Base-by-base conservation (phyloP, 2,888 invertebrate genomes). In the Philaethria dido region DNA sequence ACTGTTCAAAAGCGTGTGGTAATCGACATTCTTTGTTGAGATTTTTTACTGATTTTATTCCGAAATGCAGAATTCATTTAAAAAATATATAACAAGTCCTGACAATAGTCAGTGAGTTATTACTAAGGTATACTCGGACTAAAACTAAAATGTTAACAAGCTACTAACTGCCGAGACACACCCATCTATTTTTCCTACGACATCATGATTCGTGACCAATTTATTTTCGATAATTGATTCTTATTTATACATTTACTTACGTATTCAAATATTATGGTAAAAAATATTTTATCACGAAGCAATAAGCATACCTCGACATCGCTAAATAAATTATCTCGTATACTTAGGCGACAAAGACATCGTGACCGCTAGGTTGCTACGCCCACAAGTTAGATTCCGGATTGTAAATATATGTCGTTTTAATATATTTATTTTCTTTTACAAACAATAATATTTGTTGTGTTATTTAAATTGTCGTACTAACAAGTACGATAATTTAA, bases 261-360 rank as follows among this genome's bases (percentile, higher is more conserved):
- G 39, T 64, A 39, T 5, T 22, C 18, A 64, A 59, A 59, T 47
- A 57, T 42, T 33, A 16, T 66, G 61, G 50, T 69, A 61, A 67
- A 69, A 69, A 67, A 64, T 69, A 44, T 57, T 64, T 67, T 69
- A 67, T 64, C 69, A 69, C 50, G 44, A 61, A 44, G 16, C 66
- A 44, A 20, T 42, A 45, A 44, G 33, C 52, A 29, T 59, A 55
- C 29, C 61, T 60, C 11, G 59, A 47, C 39, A 50, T 39, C 18
- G 69, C 66, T 66, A 70, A 70, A 48, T 66, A 70, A 68, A 68
- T 70, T 70, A 66, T 64, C 55, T 63, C 60, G 61, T 42, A 44
- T 42, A n/a, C n/a, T n/a, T n/a, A 20, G 55, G 39, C 63, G 44
- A 70, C 63, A 66, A 69, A 66, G 60, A 70, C 42, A 42, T 72